Evolutionary conservation across 2,888 invertebrate genomes (phyloP), one percentile per base, ranked within the genome.

Genomic region (Netelia melanura): DNA sequence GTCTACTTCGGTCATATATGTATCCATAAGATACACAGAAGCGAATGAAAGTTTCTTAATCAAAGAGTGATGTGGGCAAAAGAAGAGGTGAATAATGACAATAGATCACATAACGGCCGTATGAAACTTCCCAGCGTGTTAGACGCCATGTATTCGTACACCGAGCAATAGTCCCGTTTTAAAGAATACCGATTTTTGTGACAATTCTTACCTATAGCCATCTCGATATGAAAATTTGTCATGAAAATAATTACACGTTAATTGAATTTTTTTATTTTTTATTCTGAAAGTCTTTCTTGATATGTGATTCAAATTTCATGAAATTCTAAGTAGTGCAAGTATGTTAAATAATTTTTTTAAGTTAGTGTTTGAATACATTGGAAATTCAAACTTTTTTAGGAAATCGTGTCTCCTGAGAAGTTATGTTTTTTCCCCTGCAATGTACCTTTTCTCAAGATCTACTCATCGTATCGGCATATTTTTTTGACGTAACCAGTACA

Each of bases 31-130:
- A 14, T n/a, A 25, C 30, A n/a, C 58, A 43, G 17, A 62, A 14
- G 68, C 25, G 52, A 65, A 64, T 65, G 56, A 81, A 77, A 72
- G 81, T 81, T 74, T 61, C 62, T 68, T 72, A 75, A 77, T 81
- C 77, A 67, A 62, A 54, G 56, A 67, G 61, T 30, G 67, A 81
- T 58, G 58, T n/a, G 25, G 71, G 17, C 9, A 23, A 72, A 38
- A 68, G 52, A 61, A 38, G 10, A 30, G 17, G 78, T 10, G 56
- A 70, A 79, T 68, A 25, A 44, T 56, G 74, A 79, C 83, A 23
- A 38, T 56, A 54, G 52, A 83, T 83, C 81, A 76, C 64, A 77
- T 82, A 65, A 10, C 17, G 61, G 14, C 17, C 30, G 38, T 38
- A 71, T 17, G n/a, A 38, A 71, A 38, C 54, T 38, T n/a, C 23